Evolutionary conservation across 2,113 vertebrate genomes (phyloP), one percentile per base, ranked within the genome.

Genomic region (Eleginops maclovinus): DNA sequence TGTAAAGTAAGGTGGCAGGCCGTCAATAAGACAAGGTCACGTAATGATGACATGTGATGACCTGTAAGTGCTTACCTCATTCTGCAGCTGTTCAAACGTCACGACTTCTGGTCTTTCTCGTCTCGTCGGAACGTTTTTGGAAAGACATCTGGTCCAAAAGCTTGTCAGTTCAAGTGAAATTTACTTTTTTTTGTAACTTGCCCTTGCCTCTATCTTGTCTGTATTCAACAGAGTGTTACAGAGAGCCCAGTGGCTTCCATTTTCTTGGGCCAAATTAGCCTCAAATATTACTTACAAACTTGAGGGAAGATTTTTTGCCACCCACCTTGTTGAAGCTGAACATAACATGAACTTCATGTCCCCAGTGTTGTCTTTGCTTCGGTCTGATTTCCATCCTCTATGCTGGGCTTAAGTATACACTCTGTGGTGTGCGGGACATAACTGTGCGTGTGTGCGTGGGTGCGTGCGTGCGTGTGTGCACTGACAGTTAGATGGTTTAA

Each of bases 31-130:
- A 93, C 82, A 61, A 67, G 93, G 90, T 92, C 91, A 81, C 53
- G 79, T 92, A 88, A 94, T 91, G 86, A 83, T 87, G 87, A 83
- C 91, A 89, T 63, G 16, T n/a, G 67, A 84, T n/a, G 79, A 88
- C 80, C 87, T 75, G 50, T 47, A 47, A 43, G 55, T n/a, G 50
- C 75, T 78, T 85, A 70, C 83, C 64, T 87, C 85, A 85, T 60
- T 31, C 54, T 19, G 59, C 79, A 87, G 86, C 84, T 90, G 90
- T 64, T 79, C 75, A 79, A 55, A 71, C 78, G 84, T 82, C 81
- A 79, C 59, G 87, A 69, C 63, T 24, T 85, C 65, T 55, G 61
- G 31, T 36, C 31, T 36, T 36, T 36, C 31, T 36, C 31, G 31
- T 36, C 31, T 36, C 1, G 31, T 36, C 31, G 6, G 31, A 24